These are phyloP conservation scores for Eristalinus aeneus DNA, from an alignment of 2,888 invertebrate species.

Conservation along the genomic window DNA sequence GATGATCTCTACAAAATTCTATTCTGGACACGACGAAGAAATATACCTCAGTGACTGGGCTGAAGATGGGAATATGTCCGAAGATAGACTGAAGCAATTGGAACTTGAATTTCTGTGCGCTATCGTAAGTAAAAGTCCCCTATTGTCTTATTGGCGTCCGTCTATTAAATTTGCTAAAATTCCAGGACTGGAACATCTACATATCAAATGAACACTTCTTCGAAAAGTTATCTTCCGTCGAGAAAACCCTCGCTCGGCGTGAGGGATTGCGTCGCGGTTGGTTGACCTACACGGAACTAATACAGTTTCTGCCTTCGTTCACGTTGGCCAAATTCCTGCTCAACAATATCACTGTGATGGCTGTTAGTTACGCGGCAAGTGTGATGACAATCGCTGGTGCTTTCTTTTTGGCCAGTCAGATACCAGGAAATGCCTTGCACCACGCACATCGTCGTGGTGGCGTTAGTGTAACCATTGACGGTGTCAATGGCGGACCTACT, in stretches of 20 bases:
- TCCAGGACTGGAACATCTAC: constrained; percentile 91
- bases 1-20: constrained; percentile 98
- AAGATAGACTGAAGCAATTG: constrained; percentile 88
- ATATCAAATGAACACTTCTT: constrained; percentile 89
- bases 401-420: constrained; percentile 81
- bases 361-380: constrained; percentile 79
- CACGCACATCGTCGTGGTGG: constrained; percentile 55
- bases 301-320: constrained; percentile 80
- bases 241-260: constrained; percentile 87
- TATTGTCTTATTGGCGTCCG: too few species aligned
- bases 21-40: constrained; percentile 95
- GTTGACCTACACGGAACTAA: constrained; percentile 91
- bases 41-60: constrained; percentile 95
- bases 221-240: constrained; percentile 85
- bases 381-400: constrained; percentile 80
- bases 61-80: constrained; percentile 88
- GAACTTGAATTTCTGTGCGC: constrained; percentile 94
- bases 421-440: constrained; percentile 81
- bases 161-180: constrained; percentile 33
- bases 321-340: constrained; percentile 78
- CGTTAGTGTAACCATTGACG: constrained; percentile 38
- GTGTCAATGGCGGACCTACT: background rate
- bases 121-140: constrained; percentile 86
- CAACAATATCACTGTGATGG: constrained; percentile 78
- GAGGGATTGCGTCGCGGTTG: constrained; percentile 89